Evolutionary conservation across 2,113 vertebrate genomes (phyloP).

Genomic region (Pollimyrus isidori): DNA sequence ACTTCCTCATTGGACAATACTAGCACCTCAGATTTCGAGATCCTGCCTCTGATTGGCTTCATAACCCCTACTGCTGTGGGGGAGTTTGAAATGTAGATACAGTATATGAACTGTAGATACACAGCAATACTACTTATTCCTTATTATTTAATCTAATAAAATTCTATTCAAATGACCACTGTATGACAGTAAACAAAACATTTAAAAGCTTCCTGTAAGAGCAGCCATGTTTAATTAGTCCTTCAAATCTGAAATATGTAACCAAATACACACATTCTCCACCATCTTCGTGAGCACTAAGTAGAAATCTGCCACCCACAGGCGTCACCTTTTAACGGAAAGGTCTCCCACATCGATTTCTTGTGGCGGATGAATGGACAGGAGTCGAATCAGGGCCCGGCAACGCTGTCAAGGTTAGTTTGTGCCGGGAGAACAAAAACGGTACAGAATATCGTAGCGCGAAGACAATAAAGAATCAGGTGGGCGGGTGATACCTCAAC

Average conservation of each 20-base stretch:
- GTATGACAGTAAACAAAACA: not conserved
- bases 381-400: not conserved
- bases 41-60: not conserved
- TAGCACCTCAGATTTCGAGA: not conserved
- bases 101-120: not conserved
- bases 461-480: not conserved
- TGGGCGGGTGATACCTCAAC: not conserved
- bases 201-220: not conserved
- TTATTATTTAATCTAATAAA: not conserved
- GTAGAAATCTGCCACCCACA: not conserved
- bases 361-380: not conserved
- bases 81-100: not conserved
- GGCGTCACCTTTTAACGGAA: not conserved
- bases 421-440: not conserved
- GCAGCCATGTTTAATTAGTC: not conserved
- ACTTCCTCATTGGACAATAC: not conserved
- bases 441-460: not conserved
- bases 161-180: not conserved
- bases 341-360: not conserved
- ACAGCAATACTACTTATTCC: not conserved
- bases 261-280: not conserved
- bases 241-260: not conserved
- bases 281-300: not conserved
- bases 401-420: not conserved
- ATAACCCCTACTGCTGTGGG: not conserved